Base-by-base conservation (phyloP, 2,888 invertebrate genomes). In the Entomobrya multifasciata region DNA sequence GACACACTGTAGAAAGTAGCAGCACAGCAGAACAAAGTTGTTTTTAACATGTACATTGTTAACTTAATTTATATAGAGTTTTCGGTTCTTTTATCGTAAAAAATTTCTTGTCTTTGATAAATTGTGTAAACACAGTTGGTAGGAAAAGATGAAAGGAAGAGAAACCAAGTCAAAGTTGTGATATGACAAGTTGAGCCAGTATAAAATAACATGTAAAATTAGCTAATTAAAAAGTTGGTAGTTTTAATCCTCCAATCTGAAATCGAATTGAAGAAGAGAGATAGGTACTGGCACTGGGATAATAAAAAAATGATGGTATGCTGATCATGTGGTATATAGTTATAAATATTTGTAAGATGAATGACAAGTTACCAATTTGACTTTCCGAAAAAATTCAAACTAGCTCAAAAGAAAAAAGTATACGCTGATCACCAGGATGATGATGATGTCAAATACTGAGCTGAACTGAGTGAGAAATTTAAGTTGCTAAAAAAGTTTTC, bases 151-250 rank as follows among this genome's bases (percentile, higher is more conserved):
- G 17, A 27, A 17, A 49, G 30, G 67, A 30, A 65, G 17, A 27
- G 17, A 67, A 41, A 36, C 17, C 3, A 13, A 67, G 67, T 44
- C 1, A 67, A 67, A 44, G 67, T 44, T 67, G n/a, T 47, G 70
- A 70, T 49, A 30, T 65, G 13, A 30, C 27, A n/a, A n/a, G 62
- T 62, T 22, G 10, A 67, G 44, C 17, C 10, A 25, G 67, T 70
- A 47, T 70, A 70, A 49, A 25, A 15, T 22, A n/a, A 70, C 22
- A 70, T 44, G 55, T 62, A 74, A 76, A 52, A 62, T 81, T 36
- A 86, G 86, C 65, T 86, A 86, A 86, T 86, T 80, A 86, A 86
- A 67, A 86, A 86, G 80, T 86, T 80, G 52, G 49, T 41, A 22
- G 49, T 70, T 76, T 22, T 86, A 86, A 86, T 86, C 80, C 79